Evolutionary conservation across 2,888 invertebrate genomes (phyloP).

Genomic region (Brachyptera risi): DNA sequence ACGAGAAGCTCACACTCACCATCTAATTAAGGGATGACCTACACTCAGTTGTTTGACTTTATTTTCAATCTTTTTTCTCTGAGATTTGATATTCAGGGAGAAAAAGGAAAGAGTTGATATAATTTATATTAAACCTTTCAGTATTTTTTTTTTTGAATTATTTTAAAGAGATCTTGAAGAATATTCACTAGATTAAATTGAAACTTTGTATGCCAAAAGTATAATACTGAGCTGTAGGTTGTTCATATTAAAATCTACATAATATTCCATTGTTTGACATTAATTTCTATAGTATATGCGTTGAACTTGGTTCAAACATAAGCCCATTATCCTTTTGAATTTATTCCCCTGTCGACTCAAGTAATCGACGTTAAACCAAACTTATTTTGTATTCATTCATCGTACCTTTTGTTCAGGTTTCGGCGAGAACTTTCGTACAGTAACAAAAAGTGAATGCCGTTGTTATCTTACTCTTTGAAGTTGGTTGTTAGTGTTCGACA

Average conservation of each 20-base stretch:
- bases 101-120: too few relatives aligned
- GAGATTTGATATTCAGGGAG: too few relatives aligned
- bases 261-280: constrained; percentile 18
- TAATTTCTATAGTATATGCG: constrained; percentile 3
- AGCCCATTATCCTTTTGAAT: constrained; percentile 21
- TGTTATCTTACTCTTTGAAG: too few relatives aligned
- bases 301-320: neutral
- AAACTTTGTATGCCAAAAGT: neutral
- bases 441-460: too few relatives aligned
- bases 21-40: constrained; percentile 17
- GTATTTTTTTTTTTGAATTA: too few relatives aligned
- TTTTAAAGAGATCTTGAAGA: too few relatives aligned
- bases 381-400: constrained; percentile 21
- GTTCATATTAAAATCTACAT: neutral
- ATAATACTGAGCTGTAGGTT: neutral
- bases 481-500: too few relatives aligned
- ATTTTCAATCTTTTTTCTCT: too few relatives aligned
- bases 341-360: constrained; percentile 19
- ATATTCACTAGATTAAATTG: neutral
- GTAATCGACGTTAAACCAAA: constrained; percentile 24
- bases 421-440: neutral
- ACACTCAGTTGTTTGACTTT: too few relatives aligned
- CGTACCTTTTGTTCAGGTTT: neutral
- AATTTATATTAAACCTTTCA: too few relatives aligned
- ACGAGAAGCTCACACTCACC: constrained; percentile 15